These are phyloP conservation scores for Tetraneura akinire DNA, from an alignment of 1,140 invertebrate genomes.

Conservation along the genomic window DNA sequence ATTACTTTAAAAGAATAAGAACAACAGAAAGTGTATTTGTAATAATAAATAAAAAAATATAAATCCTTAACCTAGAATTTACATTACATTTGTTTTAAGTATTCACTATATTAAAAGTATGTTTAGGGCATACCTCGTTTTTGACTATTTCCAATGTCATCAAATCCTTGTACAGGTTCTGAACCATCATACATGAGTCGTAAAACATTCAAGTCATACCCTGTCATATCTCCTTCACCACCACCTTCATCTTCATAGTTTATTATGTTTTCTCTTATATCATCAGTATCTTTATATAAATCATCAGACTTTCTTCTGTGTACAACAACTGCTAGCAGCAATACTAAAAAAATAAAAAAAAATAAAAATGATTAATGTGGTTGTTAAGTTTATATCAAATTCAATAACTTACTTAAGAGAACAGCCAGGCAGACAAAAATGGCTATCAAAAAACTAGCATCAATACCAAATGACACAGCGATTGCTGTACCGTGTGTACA, in stretches of 20 bases:
- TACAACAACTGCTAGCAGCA: constrained; percentile 83
- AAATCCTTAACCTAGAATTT: no score
- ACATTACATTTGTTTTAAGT: no score
- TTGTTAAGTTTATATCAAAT: no score
- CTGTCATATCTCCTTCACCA: constrained; percentile 88
- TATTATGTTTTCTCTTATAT: constrained; percentile 95
- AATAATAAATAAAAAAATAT: no score
- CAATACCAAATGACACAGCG: constrained; percentile 77
- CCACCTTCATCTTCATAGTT: constrained; percentile 97
- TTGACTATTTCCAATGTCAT: constrained; percentile 17
- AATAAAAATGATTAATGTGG: no score
- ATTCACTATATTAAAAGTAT: no score
- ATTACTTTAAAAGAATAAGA: no score
- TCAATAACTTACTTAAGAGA: constrained; percentile 65
- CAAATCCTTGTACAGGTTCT: constrained; percentile 56
- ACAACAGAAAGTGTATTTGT: no score
- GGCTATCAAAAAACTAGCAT: constrained; percentile 81
- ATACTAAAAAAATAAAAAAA: constrained; percentile 65
- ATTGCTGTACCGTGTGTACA: constrained; percentile 71
- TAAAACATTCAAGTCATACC: constrained; percentile 90
- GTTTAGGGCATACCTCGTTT: constrained; percentile 33
- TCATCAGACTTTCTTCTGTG: constrained; percentile 82
- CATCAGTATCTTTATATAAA: constrained; percentile 89
- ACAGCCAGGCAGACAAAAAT: constrained; percentile 78
- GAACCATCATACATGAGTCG: constrained; percentile 67